phyloP scores from a whole-genome alignment of 2,888 invertebrate genomes.

The Nebria salina region DNA sequence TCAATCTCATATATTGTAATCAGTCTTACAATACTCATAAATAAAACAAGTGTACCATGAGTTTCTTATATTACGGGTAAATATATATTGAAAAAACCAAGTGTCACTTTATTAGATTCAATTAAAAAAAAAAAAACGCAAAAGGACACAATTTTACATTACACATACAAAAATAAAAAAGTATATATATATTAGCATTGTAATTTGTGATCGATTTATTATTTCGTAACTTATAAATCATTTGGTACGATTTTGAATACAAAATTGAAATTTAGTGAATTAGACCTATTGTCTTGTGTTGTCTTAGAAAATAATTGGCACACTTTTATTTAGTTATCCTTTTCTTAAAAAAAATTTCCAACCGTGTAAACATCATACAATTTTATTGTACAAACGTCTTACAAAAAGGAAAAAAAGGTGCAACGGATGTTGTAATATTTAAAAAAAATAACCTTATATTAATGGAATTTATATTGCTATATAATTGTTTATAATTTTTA shows the following conservation, averaged over 20 bases:
- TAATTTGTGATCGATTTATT: background rate
- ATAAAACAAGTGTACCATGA: conserved; percentile 24
- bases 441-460: background rate
- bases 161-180: conserved; percentile 11
- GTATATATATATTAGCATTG: conserved; percentile 7
- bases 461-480: background rate
- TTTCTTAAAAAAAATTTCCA: background rate
- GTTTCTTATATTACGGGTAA: conserved; percentile 4
- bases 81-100: too few species aligned
- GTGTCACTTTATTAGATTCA: too few species aligned
- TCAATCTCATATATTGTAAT: conserved; percentile 30
- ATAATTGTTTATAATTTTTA: background rate
- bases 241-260: background rate
- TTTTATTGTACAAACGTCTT: too few species aligned
- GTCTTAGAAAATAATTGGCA: background rate
- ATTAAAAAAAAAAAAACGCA: too few species aligned
- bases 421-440: too few species aligned
- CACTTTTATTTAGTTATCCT: background rate
- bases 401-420: too few species aligned
- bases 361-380: too few species aligned
- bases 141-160: conserved; percentile 4
- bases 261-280: background rate
- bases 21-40: conserved; percentile 42
- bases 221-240: background rate
- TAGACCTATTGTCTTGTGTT: background rate